Evolutionary conservation across 2,113 vertebrate species (phyloP).

Genomic region (Erinaceus europaeus): DNA sequence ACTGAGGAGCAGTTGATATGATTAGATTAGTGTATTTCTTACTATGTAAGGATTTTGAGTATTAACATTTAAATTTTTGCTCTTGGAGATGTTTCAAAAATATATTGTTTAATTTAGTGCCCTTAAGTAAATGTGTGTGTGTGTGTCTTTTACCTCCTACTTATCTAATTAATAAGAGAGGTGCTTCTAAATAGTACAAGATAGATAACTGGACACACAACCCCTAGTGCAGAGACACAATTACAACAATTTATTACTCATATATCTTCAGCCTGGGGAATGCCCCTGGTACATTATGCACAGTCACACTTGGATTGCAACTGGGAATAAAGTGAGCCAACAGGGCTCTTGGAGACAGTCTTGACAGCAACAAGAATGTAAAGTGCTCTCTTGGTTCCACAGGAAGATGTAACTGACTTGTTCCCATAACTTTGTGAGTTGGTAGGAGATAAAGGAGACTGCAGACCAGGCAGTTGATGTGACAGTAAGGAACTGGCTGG

Average conservation of each 20-base stretch:
- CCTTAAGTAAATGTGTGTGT: no score
- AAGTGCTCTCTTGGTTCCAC: not conserved
- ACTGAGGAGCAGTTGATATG: not conserved
- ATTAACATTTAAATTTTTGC: not conserved
- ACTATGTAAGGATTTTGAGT: not conserved
- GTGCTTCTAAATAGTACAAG: not conserved
- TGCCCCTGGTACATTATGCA: fast-evolving
- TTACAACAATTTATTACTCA: not conserved
- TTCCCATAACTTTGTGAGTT: not conserved
- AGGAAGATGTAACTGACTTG: not conserved
- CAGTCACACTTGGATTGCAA: no score
- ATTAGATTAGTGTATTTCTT: not conserved
- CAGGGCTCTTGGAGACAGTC: not conserved
- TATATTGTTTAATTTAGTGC: no score
- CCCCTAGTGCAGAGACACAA: no score
- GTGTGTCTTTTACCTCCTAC: no score
- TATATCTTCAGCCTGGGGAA: no score
- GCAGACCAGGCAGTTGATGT: no score
- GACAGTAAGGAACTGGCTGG: not conserved
- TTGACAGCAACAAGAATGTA: not conserved
- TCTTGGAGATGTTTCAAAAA: no score
- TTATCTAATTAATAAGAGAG: not conserved
- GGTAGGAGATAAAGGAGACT: not conserved
- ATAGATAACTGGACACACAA: no score
- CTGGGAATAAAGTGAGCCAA: not conserved